These are phyloP conservation scores for Lasioglossum baleicum DNA, from an alignment of 1,140 invertebrate species.

Conservation along the genomic window DNA sequence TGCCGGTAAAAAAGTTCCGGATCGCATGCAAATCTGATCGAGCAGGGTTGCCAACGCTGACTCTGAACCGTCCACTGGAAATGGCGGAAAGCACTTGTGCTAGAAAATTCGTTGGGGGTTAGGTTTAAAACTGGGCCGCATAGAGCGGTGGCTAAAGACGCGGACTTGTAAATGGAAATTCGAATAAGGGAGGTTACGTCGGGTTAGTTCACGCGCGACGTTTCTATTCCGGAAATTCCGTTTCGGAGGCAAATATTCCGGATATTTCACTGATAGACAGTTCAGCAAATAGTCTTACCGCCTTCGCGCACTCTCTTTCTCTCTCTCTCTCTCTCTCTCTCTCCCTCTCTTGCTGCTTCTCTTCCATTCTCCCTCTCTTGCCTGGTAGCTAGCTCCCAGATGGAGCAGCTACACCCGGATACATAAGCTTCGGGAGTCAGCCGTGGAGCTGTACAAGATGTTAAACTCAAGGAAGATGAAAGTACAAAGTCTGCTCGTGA, in stretches of 20 bases:
- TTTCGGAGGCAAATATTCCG: conserved; percentile 12
- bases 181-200: not conserved
- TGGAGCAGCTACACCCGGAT: conserved; percentile 19
- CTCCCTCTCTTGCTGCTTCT: no score
- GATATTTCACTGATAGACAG: conserved; percentile 19
- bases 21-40: no score
- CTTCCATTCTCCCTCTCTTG: no score
- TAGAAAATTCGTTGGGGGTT: no score
- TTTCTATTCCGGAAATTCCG: conserved; percentile 28
- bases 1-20: no score
- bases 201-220: not conserved
- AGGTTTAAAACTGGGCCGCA: not conserved
- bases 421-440: conserved; percentile 5
- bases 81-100: no score
- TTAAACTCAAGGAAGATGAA: conserved; percentile 50
- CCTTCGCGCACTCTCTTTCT: not conserved
- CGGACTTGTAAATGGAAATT: not conserved
- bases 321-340: no score
- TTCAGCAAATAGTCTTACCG: conserved; percentile 27
- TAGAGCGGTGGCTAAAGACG: not conserved
- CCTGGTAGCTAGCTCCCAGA: not conserved
- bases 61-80: no score
- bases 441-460: conserved; percentile 23
- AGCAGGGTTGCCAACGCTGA: no score
- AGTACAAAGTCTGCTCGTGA: conserved; percentile 44